Evolutionary conservation across 2,113 vertebrate genomes (phyloP).

Genomic region (Lethenteron reissneri): DNA sequence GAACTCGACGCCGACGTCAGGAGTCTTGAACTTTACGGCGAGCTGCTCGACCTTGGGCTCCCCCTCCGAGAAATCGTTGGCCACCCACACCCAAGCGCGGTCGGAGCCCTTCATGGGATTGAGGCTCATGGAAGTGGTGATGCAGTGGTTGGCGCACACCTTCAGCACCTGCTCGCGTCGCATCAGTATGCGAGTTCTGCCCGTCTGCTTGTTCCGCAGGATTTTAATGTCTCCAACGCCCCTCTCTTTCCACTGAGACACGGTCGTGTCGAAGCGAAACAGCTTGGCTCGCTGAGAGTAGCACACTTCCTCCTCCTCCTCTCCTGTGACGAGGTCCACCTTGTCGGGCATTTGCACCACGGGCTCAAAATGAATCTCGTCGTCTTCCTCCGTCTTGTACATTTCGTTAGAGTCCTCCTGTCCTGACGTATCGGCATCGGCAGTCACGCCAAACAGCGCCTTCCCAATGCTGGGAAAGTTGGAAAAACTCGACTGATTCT

Average conservation of each 20-base stretch:
- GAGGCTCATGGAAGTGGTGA: conserved; percentile 88
- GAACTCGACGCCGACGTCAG: conserved; percentile 71
- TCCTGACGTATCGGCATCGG: conserved; percentile 17
- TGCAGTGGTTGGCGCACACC: conserved; percentile 95
- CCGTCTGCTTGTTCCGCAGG: conserved; percentile 63
- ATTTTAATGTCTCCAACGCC: conserved; percentile 76
- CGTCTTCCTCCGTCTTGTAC: conserved; percentile 75
- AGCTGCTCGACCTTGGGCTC: conserved; percentile 61
- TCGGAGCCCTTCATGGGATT: conserved; percentile 77
- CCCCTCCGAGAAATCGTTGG: conserved; percentile 77
- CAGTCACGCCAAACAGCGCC: conserved; percentile 32
- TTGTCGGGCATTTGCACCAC: conserved; percentile 89
- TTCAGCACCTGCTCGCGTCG: conserved; percentile 85
- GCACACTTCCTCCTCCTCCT: conserved; percentile 68
- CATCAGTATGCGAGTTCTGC: conserved; percentile 72
- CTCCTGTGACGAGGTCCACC: conserved; percentile 74
- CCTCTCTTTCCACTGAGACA: conserved; percentile 85
- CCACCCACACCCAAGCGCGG: conserved; percentile 84
- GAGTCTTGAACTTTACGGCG: conserved; percentile 79
- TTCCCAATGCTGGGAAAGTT: conserved; percentile 53
- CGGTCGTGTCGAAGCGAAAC: conserved; percentile 63
- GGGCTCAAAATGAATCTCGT: conserved; percentile 90
- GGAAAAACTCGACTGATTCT: conserved; percentile 49
- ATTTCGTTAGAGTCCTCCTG: conserved; percentile 49
- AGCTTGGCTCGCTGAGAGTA: conserved; percentile 77